Evolutionary conservation across 2,113 vertebrate species (phyloP).

Genomic region (Puma concolor): DNA sequence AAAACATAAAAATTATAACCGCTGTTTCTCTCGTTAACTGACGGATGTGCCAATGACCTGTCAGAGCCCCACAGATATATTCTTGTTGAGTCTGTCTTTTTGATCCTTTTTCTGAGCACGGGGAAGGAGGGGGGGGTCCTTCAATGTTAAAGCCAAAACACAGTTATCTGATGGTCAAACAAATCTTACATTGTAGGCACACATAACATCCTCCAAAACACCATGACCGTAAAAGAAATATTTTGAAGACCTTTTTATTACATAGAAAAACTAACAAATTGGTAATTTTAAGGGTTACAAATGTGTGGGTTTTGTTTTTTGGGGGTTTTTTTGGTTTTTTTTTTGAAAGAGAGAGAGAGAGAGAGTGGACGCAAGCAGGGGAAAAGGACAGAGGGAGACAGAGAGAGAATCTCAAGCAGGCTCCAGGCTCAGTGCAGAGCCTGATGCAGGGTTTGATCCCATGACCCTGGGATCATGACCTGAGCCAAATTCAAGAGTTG

Average conservation of each 20-base stretch:
- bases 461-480: too few species aligned
- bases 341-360: too few species aligned
- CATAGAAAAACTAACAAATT: neutral
- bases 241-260: neutral
- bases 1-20: slow-evolving; percentile 60
- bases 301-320: too few species aligned
- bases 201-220: neutral
- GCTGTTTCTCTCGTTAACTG: neutral
- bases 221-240: neutral
- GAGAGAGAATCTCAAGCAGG: too few species aligned
- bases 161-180: neutral
- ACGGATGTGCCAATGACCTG: neutral
- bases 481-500: too few species aligned
- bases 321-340: too few species aligned
- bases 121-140: neutral
- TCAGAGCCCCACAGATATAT: neutral
- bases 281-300: neutral
- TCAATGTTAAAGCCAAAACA: neutral
- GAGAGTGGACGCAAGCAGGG: too few species aligned
- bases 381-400: too few species aligned
- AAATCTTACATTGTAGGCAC: neutral
- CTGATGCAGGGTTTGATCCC: too few species aligned
- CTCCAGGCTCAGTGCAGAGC: too few species aligned
- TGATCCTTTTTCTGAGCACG: neutral
- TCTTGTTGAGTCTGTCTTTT: neutral